Evolutionary conservation across 2,797 vertebrate species (phyloP).

Genomic region (Philypnodon macrostomus): DNA sequence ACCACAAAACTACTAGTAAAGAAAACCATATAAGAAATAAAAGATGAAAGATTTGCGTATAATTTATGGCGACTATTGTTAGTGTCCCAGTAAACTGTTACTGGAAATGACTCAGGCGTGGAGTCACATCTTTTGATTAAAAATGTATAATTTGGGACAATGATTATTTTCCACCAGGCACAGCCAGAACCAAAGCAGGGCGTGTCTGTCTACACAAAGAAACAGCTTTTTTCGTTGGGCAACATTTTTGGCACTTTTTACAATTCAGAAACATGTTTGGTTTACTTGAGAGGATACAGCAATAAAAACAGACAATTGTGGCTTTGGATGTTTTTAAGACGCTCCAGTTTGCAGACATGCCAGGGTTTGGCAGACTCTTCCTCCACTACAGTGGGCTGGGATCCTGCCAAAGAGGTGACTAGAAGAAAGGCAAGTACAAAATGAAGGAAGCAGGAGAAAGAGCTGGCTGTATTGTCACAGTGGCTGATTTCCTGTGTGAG

Average conservation of each 20-base stretch:
- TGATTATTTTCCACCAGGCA: constrained; percentile 17
- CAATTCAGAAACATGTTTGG: constrained; percentile 8
- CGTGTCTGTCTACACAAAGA: constrained; percentile 32
- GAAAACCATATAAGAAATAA: too few species aligned
- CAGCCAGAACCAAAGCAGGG: constrained; percentile 50
- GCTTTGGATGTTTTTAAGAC: constrained; percentile 22
- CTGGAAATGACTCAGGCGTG: too few species aligned
- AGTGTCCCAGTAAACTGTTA: too few species aligned
- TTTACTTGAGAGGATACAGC: constrained; percentile 15
- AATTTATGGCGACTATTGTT: too few species aligned
- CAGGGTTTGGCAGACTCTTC: constrained; percentile 29
- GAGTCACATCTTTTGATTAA: too few species aligned
- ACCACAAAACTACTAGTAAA: too few species aligned
- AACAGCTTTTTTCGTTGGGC: constrained; percentile 9
- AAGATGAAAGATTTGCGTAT: too few species aligned
- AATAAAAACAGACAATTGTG: constrained; percentile 18
- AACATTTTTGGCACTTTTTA: constrained; percentile 20
- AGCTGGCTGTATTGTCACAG: constrained; percentile 23
- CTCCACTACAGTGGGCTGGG: constrained; percentile 24
- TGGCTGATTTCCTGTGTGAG: constrained; percentile 35
- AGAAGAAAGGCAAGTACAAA: constrained; percentile 29
- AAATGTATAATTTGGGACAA: too few species aligned
- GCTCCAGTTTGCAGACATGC: constrained; percentile 29
- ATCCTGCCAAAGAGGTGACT: constrained; percentile 41
- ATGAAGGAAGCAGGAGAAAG: constrained; percentile 17